These are phyloP conservation scores for Ectropis crepuscularia DNA, from an alignment of 2,888 invertebrate genomes.

Conservation along the genomic window DNA sequence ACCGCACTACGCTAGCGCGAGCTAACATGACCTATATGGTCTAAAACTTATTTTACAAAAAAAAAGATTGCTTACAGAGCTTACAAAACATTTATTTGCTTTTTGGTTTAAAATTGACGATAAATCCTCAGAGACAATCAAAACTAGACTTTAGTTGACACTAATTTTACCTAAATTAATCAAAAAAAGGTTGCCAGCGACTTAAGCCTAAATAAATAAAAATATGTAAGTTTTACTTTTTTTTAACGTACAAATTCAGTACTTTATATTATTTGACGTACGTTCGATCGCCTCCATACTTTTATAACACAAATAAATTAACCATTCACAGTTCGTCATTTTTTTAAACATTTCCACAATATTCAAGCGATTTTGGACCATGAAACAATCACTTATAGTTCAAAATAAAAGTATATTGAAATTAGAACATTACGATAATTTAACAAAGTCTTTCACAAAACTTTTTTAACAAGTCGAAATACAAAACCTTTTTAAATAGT, in stretches of 20 bases:
- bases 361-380: neutral
- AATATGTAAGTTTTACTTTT: constrained; percentile 11
- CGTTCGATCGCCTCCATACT: neutral
- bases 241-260: constrained; percentile 12
- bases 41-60: too few relatives aligned
- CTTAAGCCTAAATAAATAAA: constrained; percentile 9
- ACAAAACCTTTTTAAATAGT: too few relatives aligned
- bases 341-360: neutral
- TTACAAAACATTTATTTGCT: too few relatives aligned
- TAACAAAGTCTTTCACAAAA: neutral
- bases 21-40: too few relatives aligned
- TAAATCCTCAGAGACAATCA: too few relatives aligned
- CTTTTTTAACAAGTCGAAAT: too few relatives aligned
- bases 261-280: constrained; percentile 11
- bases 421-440: neutral
- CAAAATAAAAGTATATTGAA: neutral
- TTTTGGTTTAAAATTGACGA: too few relatives aligned
- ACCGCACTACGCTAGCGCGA: too few relatives aligned
- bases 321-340: neutral
- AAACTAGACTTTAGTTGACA: too few relatives aligned
- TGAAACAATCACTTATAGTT: neutral
- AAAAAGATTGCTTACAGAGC: too few relatives aligned
- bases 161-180: too few relatives aligned
- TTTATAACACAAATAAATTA: constrained; percentile 10
- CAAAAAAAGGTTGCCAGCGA: constrained; percentile 9